Evolutionary conservation across 30 jellyfish, hydroid and myxozoan species (phyloP).

Genomic region (Cassiopea andromeda): DNA sequence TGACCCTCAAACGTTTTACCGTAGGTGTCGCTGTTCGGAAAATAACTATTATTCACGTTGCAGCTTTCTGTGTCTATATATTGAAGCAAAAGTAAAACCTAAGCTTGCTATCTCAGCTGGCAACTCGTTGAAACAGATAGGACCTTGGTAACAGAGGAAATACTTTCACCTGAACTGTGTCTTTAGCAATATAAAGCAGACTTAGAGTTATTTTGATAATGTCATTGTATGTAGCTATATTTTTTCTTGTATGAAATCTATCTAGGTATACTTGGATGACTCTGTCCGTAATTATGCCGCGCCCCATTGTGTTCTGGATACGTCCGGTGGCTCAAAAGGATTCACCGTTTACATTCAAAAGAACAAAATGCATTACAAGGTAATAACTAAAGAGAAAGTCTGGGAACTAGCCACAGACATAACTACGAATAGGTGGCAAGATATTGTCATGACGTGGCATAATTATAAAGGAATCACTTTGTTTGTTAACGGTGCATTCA

Average conservation of each 20-base stretch:
- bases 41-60: no score
- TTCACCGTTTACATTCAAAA: slow-evolving; percentile 83
- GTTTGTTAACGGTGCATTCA: slow-evolving; percentile 94
- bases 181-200: no score
- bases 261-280: slow-evolving; percentile 81
- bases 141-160: no score
- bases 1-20: no score
- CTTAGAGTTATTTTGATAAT: no score
- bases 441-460: slow-evolving; percentile 97
- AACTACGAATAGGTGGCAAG: slow-evolving; percentile 93
- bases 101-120: no score
- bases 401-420: slow-evolving; percentile 93
- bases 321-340: slow-evolving; percentile 96
- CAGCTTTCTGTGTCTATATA: no score
- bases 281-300: slow-evolving; percentile 59
- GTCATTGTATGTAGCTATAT: no score
- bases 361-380: slow-evolving; percentile 89
- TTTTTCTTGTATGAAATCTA: background rate
- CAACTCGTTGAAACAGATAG: no score
- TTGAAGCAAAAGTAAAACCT: no score
- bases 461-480: slow-evolving; percentile 82
- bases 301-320: slow-evolving; percentile 90
- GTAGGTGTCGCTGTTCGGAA: no score
- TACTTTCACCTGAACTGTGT: no score
- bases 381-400: slow-evolving; percentile 68